These are phyloP conservation scores for Euura lappo DNA, from an alignment of 1,140 invertebrate species.

Conservation along the genomic window DNA sequence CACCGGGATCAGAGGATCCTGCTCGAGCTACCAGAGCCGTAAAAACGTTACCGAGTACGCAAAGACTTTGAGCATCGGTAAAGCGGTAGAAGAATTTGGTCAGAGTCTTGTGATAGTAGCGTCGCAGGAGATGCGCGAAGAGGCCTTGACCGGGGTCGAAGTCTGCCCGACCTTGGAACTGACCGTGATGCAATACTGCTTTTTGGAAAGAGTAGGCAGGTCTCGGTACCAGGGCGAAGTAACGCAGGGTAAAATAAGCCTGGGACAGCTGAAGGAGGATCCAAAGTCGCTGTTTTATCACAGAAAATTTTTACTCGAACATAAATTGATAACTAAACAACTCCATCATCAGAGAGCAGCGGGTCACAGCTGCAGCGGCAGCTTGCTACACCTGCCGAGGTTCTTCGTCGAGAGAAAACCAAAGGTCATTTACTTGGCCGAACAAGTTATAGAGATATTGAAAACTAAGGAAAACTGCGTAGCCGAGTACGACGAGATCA, in stretches of 20 bases:
- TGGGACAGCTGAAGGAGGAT: slow-evolving; percentile 62
- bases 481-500: slow-evolving; percentile 63
- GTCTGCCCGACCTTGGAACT: slow-evolving; percentile 64
- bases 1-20: slow-evolving; percentile 71
- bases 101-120: slow-evolving; percentile 76
- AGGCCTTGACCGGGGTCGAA: slow-evolving; percentile 63
- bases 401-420: slow-evolving; percentile 68
- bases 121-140: slow-evolving; percentile 66
- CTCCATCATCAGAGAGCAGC: slow-evolving; percentile 54
- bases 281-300: slow-evolving; percentile 73
- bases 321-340: slow-evolving; percentile 72
- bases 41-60: slow-evolving; percentile 56
- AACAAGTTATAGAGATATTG: slow-evolving; percentile 65
- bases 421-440: slow-evolving; percentile 61
- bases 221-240: slow-evolving; percentile 73
- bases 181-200: slow-evolving; percentile 69
- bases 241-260: slow-evolving; percentile 69
- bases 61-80: slow-evolving; percentile 49
- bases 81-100: slow-evolving; percentile 61
- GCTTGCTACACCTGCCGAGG: slow-evolving; percentile 66
- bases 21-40: slow-evolving; percentile 65
- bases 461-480: slow-evolving; percentile 61
- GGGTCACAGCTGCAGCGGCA: slow-evolving; percentile 55
- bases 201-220: slow-evolving; percentile 81
- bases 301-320: slow-evolving; percentile 65